Base-by-base conservation (phyloP, 2,888 invertebrate genomes). In the Gerris lacustris region DNA sequence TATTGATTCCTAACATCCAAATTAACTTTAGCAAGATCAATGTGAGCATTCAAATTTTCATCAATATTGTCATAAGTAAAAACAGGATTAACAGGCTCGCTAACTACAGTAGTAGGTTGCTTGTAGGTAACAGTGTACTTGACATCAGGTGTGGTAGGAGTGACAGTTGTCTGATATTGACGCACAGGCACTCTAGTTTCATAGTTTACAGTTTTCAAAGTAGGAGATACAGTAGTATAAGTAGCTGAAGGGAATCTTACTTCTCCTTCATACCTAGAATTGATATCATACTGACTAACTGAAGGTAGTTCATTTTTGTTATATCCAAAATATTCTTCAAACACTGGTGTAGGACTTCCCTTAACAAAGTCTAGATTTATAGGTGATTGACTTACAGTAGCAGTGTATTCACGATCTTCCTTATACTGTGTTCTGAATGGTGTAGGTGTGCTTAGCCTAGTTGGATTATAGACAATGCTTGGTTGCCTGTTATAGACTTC, bases 251-350 rank as follows among this genome's bases (percentile, higher is more conserved):
- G 31, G 31, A 31, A 31, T 15, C 15, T 55, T 11, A 55, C 15
- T 55, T 55, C 55, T 31, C 31, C 31, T 5, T 55, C 55, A 55
- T 55, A 15, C 15, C 55, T 55, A 31, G 31, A 31, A 31, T 31
- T 31, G 5, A 55, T 55, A 55, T 55, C 55, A 31, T 31, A 31
- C 9, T 11, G 11, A 11, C 55, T 15, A 11, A 55, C 9, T 11
- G 55, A 55, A 55, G 11, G 11, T 11, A 68, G 70, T 44, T 68
- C 69, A 63, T 71, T 73, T 67, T 69, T 70, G 63, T 72, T 72
- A 4, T 71, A 68, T 47, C 72, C 73, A 67, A 69, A 73, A 67
- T 73, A 71, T 70, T 73, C 73, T 69, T 73, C 72, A 66, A 72
- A 73, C 15, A 55, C 55, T 11, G 55, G 55, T 4, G 55, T 55